Evolutionary conservation across 2,888 invertebrate species (phyloP).

Genomic region (Pseudolycoriella hygida): DNA sequence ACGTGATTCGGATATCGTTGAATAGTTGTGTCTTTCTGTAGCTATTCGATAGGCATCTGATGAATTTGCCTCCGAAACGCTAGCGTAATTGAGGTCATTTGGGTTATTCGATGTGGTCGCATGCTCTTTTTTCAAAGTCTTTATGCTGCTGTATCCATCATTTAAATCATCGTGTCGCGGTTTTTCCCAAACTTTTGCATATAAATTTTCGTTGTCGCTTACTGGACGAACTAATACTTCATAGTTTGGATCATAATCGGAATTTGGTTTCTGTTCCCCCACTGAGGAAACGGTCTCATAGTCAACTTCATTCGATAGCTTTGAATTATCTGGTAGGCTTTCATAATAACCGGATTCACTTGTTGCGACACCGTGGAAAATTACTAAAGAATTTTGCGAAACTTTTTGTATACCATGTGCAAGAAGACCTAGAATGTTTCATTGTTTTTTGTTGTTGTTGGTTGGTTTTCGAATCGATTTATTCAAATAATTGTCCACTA

Average conservation of each 20-base stretch:
- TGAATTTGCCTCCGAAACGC: constrained; percentile 23
- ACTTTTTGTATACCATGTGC: constrained; percentile 5
- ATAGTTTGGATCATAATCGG: constrained; percentile 61
- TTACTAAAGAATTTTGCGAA: constrained; percentile 7
- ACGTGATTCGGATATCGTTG: constrained; percentile 13
- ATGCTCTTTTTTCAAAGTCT: constrained; percentile 5
- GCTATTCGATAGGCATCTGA: constrained; percentile 12
- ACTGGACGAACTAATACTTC: constrained; percentile 42
- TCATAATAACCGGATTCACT: constrained; percentile 20
- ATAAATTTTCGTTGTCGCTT: constrained; percentile 21
- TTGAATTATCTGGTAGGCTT: constrained; percentile 32
- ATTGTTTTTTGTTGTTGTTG: neutral
- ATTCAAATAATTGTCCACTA: neutral
- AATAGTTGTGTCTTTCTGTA: constrained; percentile 11
- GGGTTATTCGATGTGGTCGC: constrained; percentile 12
- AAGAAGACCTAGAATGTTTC: neutral
- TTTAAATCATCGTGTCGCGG: constrained; percentile 3
- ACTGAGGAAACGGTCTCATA: constrained; percentile 44
- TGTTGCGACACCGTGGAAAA: constrained; percentile 3
- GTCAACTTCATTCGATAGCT: constrained; percentile 47
- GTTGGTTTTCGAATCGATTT: too few species aligned
- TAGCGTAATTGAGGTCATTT: constrained; percentile 23
- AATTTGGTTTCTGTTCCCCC: constrained; percentile 28
- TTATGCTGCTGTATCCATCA: constrained; percentile 11
- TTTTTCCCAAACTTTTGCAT: constrained; percentile 27